Percentiles rank a stretch among this genome's conserved stretches.
phyloP scores from a whole-genome alignment of 2,888 invertebrate genomes.

The Pterostichus madidus region DNA sequence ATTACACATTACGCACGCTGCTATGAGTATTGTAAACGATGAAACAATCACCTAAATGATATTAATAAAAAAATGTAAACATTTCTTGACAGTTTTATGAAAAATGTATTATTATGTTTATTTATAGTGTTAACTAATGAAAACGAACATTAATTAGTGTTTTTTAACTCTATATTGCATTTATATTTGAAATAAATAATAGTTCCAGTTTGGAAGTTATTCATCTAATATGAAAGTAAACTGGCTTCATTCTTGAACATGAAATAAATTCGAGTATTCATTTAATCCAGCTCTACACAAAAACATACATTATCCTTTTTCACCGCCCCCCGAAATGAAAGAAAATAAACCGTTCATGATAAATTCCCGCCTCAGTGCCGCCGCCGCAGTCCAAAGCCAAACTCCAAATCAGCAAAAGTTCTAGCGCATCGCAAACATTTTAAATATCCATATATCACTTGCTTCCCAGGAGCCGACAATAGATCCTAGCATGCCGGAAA shows the following conservation, averaged over 20 bases:
- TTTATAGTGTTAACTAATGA: too few relatives aligned
- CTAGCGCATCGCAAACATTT: constrained; percentile 55
- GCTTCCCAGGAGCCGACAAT: constrained; percentile 29
- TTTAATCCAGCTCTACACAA: background rate
- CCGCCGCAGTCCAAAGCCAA: background rate
- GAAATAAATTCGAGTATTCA: constrained; percentile 1
- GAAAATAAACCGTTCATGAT: constrained; percentile 37
- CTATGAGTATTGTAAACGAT: too few relatives aligned
- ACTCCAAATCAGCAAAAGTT: constrained; percentile 49
- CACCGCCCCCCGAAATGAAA: constrained; percentile 28
- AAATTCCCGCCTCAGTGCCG: constrained; percentile 30
- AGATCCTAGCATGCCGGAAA: constrained; percentile 4
- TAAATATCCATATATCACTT: constrained; percentile 57
- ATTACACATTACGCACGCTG: too few relatives aligned
- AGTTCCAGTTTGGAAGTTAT: too few relatives aligned
- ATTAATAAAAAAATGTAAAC: too few relatives aligned
- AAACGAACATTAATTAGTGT: too few relatives aligned
- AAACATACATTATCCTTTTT: constrained; percentile 38
- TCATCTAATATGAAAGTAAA: too few relatives aligned
- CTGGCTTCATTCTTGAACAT: background rate
- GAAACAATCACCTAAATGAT: too few relatives aligned
- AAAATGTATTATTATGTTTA: too few relatives aligned
- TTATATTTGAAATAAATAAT: too few relatives aligned
- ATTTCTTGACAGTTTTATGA: too few relatives aligned
- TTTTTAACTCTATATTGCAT: too few relatives aligned